Percentiles rank a stretch among this genome's conserved stretches.
Conservation (phyloP, 2,888 invertebrate species). For the Sarcophaga carnaria region DNA sequence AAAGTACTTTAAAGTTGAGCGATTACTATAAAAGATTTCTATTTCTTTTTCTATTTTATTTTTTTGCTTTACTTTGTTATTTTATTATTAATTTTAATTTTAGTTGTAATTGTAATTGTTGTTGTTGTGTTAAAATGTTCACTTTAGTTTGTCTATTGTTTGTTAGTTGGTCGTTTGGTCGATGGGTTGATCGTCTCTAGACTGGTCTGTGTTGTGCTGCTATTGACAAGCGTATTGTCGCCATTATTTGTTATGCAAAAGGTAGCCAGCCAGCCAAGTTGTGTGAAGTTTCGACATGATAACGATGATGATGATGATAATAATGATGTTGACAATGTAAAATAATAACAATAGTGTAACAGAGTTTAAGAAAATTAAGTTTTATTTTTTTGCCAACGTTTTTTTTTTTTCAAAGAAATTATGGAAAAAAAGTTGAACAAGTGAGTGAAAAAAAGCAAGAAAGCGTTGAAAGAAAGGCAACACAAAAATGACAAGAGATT, state of each 20-base stretch:
- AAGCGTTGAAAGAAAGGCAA: background rate
- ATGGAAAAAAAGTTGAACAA: background rate
- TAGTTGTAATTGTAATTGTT: conserved; percentile 35
- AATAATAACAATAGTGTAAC: conserved; percentile 13
- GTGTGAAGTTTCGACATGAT: conserved; percentile 43
- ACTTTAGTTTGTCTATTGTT: conserved; percentile 35
- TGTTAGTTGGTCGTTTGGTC: too few relatives aligned
- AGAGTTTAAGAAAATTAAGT: conserved; percentile 39
- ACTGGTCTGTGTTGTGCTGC: conserved; percentile 29
- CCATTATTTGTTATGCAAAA: conserved; percentile 54
- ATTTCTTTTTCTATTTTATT: background rate
- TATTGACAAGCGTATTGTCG: conserved; percentile 37
- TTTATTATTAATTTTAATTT: conserved; percentile 49
- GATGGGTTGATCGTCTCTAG: conserved; percentile 2
- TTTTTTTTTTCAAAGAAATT: conserved; percentile 30
- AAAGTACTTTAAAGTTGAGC: conserved; percentile 40
- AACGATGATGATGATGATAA: conserved; percentile 35
- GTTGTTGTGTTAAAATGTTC: conserved; percentile 40
- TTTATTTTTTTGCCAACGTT: conserved; percentile 20
- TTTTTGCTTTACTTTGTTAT: background rate
- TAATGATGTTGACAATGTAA: background rate
- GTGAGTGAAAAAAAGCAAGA: conserved; percentile 1
- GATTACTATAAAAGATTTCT: conserved; percentile 43
- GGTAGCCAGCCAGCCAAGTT: conserved; percentile 38
- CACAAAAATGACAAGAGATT: background rate